Evolutionary conservation across 2,888 invertebrate genomes (phyloP).

Genomic region (Callinectes sapidus): DNA sequence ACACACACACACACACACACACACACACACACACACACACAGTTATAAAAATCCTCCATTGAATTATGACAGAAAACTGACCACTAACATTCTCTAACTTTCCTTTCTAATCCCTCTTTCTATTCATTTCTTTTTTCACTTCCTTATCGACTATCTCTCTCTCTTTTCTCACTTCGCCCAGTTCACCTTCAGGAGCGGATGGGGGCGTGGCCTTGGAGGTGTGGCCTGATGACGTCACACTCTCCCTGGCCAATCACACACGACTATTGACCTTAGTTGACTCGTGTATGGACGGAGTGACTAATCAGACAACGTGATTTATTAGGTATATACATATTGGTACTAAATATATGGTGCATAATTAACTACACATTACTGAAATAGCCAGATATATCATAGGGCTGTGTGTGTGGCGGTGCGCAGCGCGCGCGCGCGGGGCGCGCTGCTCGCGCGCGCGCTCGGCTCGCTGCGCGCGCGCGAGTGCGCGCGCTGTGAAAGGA

Average conservation of each 20-base stretch:
- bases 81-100: background rate
- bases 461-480: too few species aligned
- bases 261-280: constrained; percentile 5
- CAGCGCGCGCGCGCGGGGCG: too few species aligned
- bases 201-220: background rate
- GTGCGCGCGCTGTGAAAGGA: too few species aligned
- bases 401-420: too few species aligned
- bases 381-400: background rate
- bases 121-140: background rate
- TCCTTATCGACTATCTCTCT: background rate
- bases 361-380: background rate
- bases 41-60: background rate
- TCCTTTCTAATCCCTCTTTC: background rate
- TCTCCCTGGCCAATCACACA: background rate
- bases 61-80: background rate
- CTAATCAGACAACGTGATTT: background rate
- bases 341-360: constrained; percentile 11
- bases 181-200: background rate
- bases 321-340: constrained; percentile 10
- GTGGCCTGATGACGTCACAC: background rate
- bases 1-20: too few species aligned
- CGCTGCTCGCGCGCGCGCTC: too few species aligned
- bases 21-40: background rate
- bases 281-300: background rate
- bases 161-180: background rate